Evolutionary conservation across 1,140 invertebrate genomes (phyloP).

Genomic region (Drosophila gunungcola): DNA sequence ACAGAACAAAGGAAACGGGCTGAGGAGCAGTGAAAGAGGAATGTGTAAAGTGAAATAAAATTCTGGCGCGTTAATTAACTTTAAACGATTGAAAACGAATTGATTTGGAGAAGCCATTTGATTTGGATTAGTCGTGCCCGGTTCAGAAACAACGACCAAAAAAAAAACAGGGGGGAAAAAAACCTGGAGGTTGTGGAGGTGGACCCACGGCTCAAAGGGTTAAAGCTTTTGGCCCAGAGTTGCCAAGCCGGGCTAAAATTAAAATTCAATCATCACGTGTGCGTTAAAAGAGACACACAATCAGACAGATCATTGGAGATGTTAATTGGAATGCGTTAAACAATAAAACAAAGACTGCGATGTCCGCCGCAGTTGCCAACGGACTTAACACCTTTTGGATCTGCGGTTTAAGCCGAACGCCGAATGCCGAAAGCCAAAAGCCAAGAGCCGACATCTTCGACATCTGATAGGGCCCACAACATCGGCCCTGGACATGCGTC

Average conservation of each 20-base stretch:
- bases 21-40: constrained; percentile 35
- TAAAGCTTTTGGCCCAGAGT: constrained; percentile 25
- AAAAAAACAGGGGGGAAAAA: constrained; percentile 1
- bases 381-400: constrained; percentile 70
- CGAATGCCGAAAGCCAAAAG: too few relatives aligned
- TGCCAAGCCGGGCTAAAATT: constrained; percentile 62
- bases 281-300: constrained; percentile 71
- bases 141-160: constrained; percentile 11
- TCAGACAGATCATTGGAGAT: constrained; percentile 61
- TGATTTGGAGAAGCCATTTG: constrained; percentile 79
- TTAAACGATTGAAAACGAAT: constrained; percentile 84
- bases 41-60: constrained; percentile 73
- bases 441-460: constrained; percentile 18
- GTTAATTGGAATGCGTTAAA: constrained; percentile 83
- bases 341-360: constrained; percentile 74
- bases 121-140: constrained; percentile 82
- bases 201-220: constrained; percentile 11
- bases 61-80: constrained; percentile 81
- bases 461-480: constrained; percentile 57
- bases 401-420: constrained; percentile 2
- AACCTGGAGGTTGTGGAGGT: constrained; percentile 15
- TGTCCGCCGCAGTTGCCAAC: constrained; percentile 62
- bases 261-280: constrained; percentile 84
- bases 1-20: constrained; percentile 36
- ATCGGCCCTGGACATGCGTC: constrained; percentile 51